Evolutionary conservation across 2,888 invertebrate genomes (phyloP), one percentile per base, ranked within the genome.

Genomic region (Torymus aiolomorphi): DNA sequence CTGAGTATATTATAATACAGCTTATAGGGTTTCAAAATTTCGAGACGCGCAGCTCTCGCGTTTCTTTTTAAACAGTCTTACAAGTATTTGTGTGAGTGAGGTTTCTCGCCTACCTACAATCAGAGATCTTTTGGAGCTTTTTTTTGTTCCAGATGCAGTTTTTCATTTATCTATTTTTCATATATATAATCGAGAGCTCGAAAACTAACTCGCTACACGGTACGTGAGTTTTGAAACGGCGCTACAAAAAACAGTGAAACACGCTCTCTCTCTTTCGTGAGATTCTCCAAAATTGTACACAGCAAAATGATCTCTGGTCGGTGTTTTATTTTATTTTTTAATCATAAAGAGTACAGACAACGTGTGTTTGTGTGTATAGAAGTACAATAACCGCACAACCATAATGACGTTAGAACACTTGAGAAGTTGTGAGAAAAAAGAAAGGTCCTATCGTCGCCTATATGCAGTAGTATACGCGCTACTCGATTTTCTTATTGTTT

Each of bases 1-100:
- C 42, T 11, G 51, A 79, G 20, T 80, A 80, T 42, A 42, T 42
- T 42, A 42, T 62, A 31, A 52, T 65, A 18, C 18, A 56, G 67
- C 67, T 14, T 71, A 42, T 66, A 61, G 51, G 56, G 54, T n/a
- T 71, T 74, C 10, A 13, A 75, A 78, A 71, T 18, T 77, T 81
- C 63, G 76, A 81, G 76, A 72, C 71, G 67, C 31, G 31, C 31
- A 3, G 31, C 31, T 31, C 31, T 5, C 24, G 3, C 31, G 31
- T 42, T 71, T 76, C 70, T 75, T 81, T 76, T 13, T 77, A 69
- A 31, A 81, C 75, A 81, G 75, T 77, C 75, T 81, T 76, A 63
- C 71, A 57, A 76, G 49, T 61, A 78, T 66, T 72, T 14, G 57
- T 14, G 57, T 42, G 42, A 42, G 8, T 42, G 42, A 66, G 65